Evolutionary conservation across 2,797 vertebrate genomes (phyloP).

Genomic region (Rhinatrema bivittatum): DNA sequence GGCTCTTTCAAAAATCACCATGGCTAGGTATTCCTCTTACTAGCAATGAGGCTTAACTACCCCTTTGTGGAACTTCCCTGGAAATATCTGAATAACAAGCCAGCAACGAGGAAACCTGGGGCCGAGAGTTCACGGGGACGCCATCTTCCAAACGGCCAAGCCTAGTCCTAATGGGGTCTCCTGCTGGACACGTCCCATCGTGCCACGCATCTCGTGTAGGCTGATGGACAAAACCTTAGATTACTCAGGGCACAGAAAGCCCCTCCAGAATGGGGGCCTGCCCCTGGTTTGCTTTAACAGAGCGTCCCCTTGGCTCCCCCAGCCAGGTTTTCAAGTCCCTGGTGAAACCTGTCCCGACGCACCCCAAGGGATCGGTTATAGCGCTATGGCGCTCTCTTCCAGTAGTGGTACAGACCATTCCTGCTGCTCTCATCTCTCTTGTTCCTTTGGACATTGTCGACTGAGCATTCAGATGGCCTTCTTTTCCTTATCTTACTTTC

Average conservation of each 20-base stretch:
- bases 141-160: too few species aligned
- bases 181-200: constrained; percentile 1
- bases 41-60: too few species aligned
- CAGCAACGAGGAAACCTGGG: constrained; percentile 71
- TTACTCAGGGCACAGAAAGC: constrained; percentile 5
- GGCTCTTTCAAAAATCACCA: too few species aligned
- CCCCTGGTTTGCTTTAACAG: constrained; percentile 18
- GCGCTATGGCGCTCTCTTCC: constrained; percentile 26
- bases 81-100: constrained; percentile 47
- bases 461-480: too few species aligned
- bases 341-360: constrained; percentile 41
- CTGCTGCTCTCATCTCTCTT: too few species aligned
- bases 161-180: too few species aligned
- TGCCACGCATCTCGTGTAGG: too few species aligned
- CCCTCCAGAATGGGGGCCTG: constrained; percentile 5
- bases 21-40: too few species aligned
- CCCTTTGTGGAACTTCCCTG: constrained; percentile 79
- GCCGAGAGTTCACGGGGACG: constrained; percentile 49
- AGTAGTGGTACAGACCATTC: constrained; percentile 36
- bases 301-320: constrained; percentile 42
- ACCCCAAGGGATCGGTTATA: constrained; percentile 11
- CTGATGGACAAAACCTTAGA: too few species aligned
- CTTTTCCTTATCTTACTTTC: too few species aligned
- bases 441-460: too few species aligned
- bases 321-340: constrained; percentile 51